Evolutionary conservation across 1,140 invertebrate genomes (phyloP), one percentile per base, ranked within the genome.

Genomic region (Drosophila busckii): DNA sequence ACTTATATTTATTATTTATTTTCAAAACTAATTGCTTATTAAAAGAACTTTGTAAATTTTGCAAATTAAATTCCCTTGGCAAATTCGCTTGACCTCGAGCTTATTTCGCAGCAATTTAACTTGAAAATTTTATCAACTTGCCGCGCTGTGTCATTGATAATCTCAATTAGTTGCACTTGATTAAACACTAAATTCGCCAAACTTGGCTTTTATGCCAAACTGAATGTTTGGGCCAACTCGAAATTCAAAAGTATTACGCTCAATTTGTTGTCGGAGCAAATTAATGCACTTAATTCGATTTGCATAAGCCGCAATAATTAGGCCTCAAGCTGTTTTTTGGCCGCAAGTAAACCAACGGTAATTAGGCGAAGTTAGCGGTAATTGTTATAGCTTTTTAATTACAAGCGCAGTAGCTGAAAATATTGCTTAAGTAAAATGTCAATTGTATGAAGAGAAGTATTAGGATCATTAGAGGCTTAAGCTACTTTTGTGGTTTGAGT

Each of bases 361-460:
- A 71, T 71, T 71, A 64, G 35, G 50, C 52, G 35, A 34, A 37
- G 50, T 29, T 40, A 60, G 61, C 28, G 50, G 56, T 82, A 82
- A 82, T 82, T 75, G 76, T 82, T 82, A 83, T 82, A 70, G 75
- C 69, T 82, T 82, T 82, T 76, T 82, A 82, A 82, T 82, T 82
- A 82, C 75, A 82, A 37, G 38, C 20, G 60, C 70, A 67, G 65
- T 75, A n/a, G n/a, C 53, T 70, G 41, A 34, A 56, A 82, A n/a
- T n/a, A 58, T 67, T 69, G 75, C 70, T 46, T 63, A 82, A 83
- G 70, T 82, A 75, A 82, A 82, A 82, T 82, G 75, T 83, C 76
- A 82, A 82, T 82, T 82, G 75, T 41, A 37, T 46, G 37, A 49
- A n/a, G n/a, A n/a, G n/a, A n/a, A 44, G 69, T 55, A 78, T 78